Evolutionary conservation across 2,888 invertebrate species (phyloP), one percentile per base, ranked within the genome.

Genomic region (Terebella lapidaria): DNA sequence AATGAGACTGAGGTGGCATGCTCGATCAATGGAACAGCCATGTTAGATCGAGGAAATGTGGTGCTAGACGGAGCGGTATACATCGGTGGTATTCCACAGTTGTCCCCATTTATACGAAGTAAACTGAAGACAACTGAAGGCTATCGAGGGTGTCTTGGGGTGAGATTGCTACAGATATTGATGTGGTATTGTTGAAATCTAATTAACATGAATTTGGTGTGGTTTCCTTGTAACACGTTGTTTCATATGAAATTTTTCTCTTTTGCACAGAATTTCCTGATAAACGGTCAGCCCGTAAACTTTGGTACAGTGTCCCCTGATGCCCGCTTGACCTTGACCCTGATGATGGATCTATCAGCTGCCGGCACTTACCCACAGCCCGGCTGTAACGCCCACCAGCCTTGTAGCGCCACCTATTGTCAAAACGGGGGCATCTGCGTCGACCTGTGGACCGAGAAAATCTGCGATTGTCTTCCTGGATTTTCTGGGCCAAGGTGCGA

Each of bases 311-410:
- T 49, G 22, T n/a, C 35, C 5, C n/a, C 46, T 35, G 54, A 53
- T 24, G 54, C 54, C 25, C 15, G 49, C 5, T 5, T 49, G 49
- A 5, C 18, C 18, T 35, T 35, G 18, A 15, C 35, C 10, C 10
- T n/a, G 18, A 49, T 22, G 49, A 5, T 22, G 5, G 10, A 5
- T 10, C n/a, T 20, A 15, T 49, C 22, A 49, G 49, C 10, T 10
- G 5, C 49, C 5, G 18, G 5, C 22, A 49, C 5, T 22, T 24
- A 5, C 18, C 64, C 66, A 4, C 28, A 93, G 91, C 74, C 94
- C 92, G 80, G 76, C 2, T 76, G 76, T 61, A 89, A 89, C 77
- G 87, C 90, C 57, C 91, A 94, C 72, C 91, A 92, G 79, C 89
- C 92, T 77, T 96, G 95, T 74, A 91, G 92, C 77, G 90, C 90